Conservation (phyloP, 2,888 invertebrate species). For the Anthrax anthrax region DNA sequence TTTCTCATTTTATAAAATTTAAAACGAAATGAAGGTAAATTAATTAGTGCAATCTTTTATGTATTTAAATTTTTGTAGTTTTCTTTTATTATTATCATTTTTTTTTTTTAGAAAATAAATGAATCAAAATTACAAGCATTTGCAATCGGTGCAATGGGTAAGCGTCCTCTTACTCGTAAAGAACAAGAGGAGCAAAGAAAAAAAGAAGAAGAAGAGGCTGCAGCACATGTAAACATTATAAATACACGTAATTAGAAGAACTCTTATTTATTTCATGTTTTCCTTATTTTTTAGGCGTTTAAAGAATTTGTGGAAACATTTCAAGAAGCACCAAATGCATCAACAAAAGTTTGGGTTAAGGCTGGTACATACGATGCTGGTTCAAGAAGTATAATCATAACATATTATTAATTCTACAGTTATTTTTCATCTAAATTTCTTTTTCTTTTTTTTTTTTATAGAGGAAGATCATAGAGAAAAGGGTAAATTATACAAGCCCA, state of each 20-base stretch:
- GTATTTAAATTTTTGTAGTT: too few species aligned
- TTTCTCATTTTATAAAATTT: too few species aligned
- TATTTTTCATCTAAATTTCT: neutral
- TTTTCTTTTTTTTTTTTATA: slow-evolving; percentile 25
- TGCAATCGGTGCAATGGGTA: slow-evolving; percentile 58
- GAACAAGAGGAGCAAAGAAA: slow-evolving; percentile 75
- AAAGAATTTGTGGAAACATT: slow-evolving; percentile 97
- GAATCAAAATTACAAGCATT: slow-evolving; percentile 66
- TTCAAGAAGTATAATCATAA: slow-evolving; percentile 50
- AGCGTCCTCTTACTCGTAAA: slow-evolving; percentile 57
- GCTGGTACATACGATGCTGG: slow-evolving; percentile 96
- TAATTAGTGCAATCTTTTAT: too few species aligned
- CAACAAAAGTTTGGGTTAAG: slow-evolving; percentile 92
- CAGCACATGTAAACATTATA: slow-evolving; percentile 56
- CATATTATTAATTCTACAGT: neutral
- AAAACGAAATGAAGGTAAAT: too few species aligned
- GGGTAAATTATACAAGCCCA: slow-evolving; percentile 85
- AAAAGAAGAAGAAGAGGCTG: slow-evolving; percentile 80
- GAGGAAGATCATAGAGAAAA: slow-evolving; percentile 81
- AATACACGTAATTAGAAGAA: neutral
- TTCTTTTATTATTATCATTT: too few species aligned
- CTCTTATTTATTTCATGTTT: neutral
- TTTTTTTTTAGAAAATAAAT: slow-evolving; percentile 39
- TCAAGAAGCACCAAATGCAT: slow-evolving; percentile 67
- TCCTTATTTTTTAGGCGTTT: slow-evolving; percentile 50